A percentile compares a stretch with the other conserved stretches of the same genome.
phyloP scores from a whole-genome alignment of 2,113 vertebrate species.

The Montifringilla adamsi region DNA sequence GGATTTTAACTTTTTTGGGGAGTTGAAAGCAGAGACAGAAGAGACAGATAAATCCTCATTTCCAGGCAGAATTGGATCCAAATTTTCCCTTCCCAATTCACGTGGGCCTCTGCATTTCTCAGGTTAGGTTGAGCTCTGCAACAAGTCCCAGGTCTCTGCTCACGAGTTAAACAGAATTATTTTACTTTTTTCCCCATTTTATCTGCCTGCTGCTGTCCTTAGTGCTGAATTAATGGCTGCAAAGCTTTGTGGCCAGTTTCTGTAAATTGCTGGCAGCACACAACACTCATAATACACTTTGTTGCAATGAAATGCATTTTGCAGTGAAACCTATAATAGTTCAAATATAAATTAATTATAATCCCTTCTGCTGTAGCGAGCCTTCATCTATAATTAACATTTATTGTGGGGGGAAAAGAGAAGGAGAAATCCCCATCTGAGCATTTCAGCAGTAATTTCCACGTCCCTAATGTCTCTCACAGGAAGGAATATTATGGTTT shows the following conservation, averaged over 20 bases:
- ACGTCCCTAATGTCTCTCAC: neutral
- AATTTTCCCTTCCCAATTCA: neutral
- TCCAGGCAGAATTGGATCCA: neutral
- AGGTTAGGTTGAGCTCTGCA: neutral
- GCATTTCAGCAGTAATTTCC: neutral
- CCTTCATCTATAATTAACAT: slow-evolving; percentile 71
- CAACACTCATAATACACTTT: slow-evolving; percentile 27
- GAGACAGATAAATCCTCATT: neutral
- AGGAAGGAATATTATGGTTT: neutral
- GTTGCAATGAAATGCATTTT: slow-evolving; percentile 67
- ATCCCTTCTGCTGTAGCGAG: slow-evolving; percentile 68
- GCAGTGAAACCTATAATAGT: slow-evolving; percentile 67
- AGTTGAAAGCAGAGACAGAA: neutral
- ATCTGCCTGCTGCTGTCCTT: slow-evolving; percentile 1
- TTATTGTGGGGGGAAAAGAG: slow-evolving; percentile 5
- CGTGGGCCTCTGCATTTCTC: neutral
- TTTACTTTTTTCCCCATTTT: neutral
- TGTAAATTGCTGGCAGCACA: slow-evolving; percentile 41
- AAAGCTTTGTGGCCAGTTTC: slow-evolving; percentile 3
- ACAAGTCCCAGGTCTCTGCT: neutral
- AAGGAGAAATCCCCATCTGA: neutral
- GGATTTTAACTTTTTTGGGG: neutral
- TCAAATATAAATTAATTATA: slow-evolving; percentile 76
- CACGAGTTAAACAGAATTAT: neutral
- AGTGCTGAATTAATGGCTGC: neutral